Evolutionary conservation across 2,888 invertebrate species (phyloP), one percentile per base, ranked within the genome.

Genomic region (Ephialtes manifestator): DNA sequence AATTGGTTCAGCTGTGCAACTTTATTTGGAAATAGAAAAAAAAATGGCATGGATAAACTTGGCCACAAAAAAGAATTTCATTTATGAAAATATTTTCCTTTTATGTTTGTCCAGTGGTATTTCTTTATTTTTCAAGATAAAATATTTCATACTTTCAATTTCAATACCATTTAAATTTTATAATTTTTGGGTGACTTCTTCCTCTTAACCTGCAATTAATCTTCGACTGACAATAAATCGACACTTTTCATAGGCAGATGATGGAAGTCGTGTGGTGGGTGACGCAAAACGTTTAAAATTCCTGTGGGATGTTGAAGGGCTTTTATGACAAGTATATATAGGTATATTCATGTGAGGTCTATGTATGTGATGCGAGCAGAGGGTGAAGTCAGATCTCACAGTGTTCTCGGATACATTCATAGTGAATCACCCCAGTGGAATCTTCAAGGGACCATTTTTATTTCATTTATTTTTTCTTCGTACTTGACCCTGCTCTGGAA

Each of bases 381-480:
- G 68, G 31, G 35, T 46, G 13, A 55, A 35, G 31, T 72, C 58
- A 39, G 53, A 58, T 51, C 60, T 31, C 35, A 48, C 53, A 48
- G 78, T 70, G 63, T 70, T 53, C 63, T 39, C 53, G 24, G 65
- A 84, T 82, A 72, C 76, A 87, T 83, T 74, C 72, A 10, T 58
- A 28, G 43, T 87, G 87, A 86, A 83, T 87, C 87, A 87, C 81
- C 63, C 13, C 39, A 24, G 20, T 77, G 80, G 78, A 81, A 86
- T 83, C 46, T 75, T 58, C 46, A 10, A 63, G 55, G 81, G n/a
- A 55, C 55, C 60, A 65, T 53, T 70, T 15, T 77, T 63, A 46
- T 43, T 48, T 60, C 10, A 31, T 46, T 75, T 24, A 24, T 28
- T 65, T 28, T 65, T 65, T 43, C 13, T 18, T 58, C 31, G 65